Conservation (phyloP, 2,113 vertebrate species). For the Rhizomys pruinosus region DNA sequence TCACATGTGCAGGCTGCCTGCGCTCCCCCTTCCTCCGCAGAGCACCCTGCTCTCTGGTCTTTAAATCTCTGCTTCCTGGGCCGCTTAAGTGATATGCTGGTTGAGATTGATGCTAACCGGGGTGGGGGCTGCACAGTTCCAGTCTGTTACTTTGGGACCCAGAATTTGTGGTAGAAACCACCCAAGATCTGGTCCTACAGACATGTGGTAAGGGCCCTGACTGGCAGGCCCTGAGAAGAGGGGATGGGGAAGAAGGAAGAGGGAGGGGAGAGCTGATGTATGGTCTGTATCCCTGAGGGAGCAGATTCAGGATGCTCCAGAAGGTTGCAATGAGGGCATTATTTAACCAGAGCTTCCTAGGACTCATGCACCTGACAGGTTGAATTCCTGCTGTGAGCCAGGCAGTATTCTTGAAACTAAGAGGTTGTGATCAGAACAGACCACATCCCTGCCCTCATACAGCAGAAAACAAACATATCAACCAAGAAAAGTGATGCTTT, state of each 20-base stretch:
- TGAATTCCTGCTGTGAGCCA: neutral
- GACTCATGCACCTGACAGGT: neutral
- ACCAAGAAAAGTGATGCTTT: no score
- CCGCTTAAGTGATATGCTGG: slow-evolving; percentile 41
- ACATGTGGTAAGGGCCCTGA: neutral
- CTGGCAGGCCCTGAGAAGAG: neutral
- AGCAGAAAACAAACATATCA: no score
- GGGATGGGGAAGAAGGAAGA: neutral
- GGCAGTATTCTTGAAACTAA: no score
- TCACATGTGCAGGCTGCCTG: slow-evolving; percentile 85
- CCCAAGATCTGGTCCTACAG: neutral
- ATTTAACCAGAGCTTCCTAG: neutral
- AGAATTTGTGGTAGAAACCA: neutral
- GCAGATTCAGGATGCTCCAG: neutral
- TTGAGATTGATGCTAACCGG: neutral
- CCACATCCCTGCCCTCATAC: no score
- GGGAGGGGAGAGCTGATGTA: neutral
- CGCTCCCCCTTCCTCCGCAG: neutral
- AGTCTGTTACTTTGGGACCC: neutral
- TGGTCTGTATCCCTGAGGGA: neutral
- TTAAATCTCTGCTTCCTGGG: slow-evolving; percentile 58
- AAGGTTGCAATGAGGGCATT: accelerated
- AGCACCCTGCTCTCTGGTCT: neutral
- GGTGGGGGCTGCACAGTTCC: neutral
- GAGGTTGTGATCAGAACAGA: no score